phyloP scores from a whole-genome alignment of 2,888 invertebrate species.

The Pristionchus japonicus region DNA sequence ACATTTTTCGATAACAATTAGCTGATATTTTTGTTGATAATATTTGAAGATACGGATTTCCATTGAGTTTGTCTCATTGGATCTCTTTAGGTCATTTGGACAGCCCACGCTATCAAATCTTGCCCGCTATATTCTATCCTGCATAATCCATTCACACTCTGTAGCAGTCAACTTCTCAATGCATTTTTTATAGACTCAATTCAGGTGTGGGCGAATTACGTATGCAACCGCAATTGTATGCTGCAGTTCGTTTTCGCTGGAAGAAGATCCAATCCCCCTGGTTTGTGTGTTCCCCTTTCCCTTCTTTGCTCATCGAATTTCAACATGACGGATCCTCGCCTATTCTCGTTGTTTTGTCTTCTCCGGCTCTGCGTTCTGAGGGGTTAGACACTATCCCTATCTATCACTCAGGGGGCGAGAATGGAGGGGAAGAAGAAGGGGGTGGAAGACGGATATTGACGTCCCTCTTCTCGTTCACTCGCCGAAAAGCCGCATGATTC shows the following conservation, averaged over 20 bases:
- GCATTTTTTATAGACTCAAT: too few species aligned
- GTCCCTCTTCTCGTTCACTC: too few species aligned
- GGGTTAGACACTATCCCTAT: constrained; percentile 39
- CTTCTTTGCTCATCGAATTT: constrained; percentile 15
- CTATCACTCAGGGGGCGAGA: neutral
- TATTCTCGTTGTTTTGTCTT: constrained; percentile 24
- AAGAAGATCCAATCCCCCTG: neutral
- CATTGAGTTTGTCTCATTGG: too few species aligned
- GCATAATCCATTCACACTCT: too few species aligned
- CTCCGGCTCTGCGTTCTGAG: neutral
- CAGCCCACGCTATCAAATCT: too few species aligned
- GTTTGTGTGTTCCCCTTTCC: neutral
- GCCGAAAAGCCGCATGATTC: constrained; percentile 26
- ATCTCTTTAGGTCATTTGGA: too few species aligned
- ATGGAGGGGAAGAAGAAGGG: neutral
- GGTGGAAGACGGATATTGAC: neutral
- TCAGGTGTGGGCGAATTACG: too few species aligned
- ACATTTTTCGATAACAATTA: too few species aligned
- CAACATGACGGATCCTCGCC: constrained; percentile 9
- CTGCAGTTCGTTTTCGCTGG: neutral
- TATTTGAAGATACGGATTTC: too few species aligned
- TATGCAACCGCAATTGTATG: neutral
- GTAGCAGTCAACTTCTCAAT: too few species aligned
- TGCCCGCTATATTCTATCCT: too few species aligned
- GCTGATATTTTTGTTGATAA: too few species aligned